phyloP scores from a whole-genome alignment of 2,113 vertebrate species.

The Astatoreochromis straeleni region DNA sequence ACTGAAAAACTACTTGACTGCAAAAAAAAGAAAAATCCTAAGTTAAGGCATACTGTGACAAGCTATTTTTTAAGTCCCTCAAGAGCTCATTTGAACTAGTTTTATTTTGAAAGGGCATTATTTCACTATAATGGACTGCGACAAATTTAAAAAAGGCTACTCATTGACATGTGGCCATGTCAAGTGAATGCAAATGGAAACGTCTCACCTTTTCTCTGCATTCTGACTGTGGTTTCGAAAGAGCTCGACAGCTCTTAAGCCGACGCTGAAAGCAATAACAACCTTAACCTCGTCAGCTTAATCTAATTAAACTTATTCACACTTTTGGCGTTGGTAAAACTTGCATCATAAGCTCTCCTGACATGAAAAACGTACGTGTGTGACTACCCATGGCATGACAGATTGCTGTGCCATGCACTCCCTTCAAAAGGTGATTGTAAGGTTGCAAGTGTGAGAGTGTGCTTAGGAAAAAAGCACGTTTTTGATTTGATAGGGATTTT shows the following conservation, averaged over 20 bases:
- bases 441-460: neutral
- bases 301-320: constrained; percentile 16
- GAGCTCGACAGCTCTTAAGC: neutral
- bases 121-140: neutral
- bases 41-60: neutral
- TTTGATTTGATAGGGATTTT: neutral
- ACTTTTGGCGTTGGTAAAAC: neutral
- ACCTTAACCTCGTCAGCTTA: neutral
- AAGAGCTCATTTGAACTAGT: neutral
- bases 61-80: neutral
- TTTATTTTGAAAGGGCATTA: neutral
- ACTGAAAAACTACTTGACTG: neutral
- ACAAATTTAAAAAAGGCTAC: neutral
- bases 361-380: neutral
- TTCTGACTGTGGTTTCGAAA: neutral
- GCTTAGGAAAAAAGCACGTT: neutral
- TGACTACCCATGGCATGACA: neutral
- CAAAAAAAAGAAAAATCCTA: neutral
- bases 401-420: neutral
- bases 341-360: neutral
- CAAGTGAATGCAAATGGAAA: neutral
- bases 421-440: neutral
- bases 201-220: neutral
- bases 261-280: neutral
- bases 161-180: neutral